These are phyloP conservation scores for Tichodroma muraria DNA, from an alignment of 2,113 vertebrate species.

Conservation along the genomic window DNA sequence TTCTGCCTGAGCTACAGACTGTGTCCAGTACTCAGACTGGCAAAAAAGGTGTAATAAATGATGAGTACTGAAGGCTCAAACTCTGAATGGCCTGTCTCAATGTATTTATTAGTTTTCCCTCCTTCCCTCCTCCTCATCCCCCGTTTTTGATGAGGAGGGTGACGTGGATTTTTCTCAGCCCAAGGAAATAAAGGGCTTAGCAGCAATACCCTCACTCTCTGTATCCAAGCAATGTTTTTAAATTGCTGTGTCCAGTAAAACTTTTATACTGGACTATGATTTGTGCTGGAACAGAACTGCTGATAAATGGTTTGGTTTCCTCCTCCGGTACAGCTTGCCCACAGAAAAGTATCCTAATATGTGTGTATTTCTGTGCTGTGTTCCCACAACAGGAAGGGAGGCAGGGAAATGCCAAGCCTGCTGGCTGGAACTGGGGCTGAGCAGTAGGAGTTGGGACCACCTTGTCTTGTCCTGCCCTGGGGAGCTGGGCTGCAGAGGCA, in stretches of 20 bases:
- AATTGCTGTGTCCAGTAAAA: constrained; percentile 7
- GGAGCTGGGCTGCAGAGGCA: neutral
- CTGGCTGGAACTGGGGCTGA: neutral
- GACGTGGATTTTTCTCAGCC: neutral
- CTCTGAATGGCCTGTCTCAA: neutral
- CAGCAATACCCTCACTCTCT: neutral
- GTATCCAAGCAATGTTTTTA: neutral
- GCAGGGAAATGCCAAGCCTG: neutral
- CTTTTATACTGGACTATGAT: constrained; percentile 9
- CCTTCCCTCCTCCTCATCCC: neutral
- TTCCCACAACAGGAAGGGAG: neutral
- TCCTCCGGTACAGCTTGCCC: neutral
- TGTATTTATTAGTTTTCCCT: neutral
- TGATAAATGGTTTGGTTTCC: neutral
- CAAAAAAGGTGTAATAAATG: neutral
- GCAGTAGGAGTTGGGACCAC: neutral
- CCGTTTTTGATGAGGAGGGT: neutral
- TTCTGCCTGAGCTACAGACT: neutral
- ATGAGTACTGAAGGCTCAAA: neutral
- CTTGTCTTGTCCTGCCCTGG: neutral
- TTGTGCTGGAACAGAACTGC: neutral
- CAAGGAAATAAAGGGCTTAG: neutral
- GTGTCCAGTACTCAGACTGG: neutral
- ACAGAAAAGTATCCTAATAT: neutral
- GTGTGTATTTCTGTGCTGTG: neutral